Conservation (phyloP, 2,797 vertebrate genomes). For the Lutjanus campechanus region DNA sequence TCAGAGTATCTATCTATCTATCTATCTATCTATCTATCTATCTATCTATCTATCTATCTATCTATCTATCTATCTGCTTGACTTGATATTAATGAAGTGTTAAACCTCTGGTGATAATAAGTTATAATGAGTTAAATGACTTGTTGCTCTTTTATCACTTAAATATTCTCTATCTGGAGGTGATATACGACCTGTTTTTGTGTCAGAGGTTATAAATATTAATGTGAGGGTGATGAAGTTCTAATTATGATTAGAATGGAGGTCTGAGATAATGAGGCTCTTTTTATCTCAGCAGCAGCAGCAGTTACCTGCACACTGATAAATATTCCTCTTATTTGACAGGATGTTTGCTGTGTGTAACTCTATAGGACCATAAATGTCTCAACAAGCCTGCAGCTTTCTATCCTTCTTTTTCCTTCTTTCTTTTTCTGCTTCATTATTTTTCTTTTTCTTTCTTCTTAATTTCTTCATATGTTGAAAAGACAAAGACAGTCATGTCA, state of each 20-base stretch:
- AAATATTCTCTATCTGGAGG: background rate
- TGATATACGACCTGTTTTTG: background rate
- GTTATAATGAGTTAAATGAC: background rate
- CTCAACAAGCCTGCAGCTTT: background rate
- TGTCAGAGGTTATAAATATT: slow-evolving; percentile 12
- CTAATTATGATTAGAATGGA: slow-evolving; percentile 7
- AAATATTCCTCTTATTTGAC: background rate
- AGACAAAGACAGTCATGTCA: too few relatives aligned
- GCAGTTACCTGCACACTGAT: background rate
- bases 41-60: background rate
- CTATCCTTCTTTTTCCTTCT: too few relatives aligned
- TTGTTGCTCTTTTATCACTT: background rate
- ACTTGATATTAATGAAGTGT: background rate
- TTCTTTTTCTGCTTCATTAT: too few relatives aligned
- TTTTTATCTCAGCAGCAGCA: background rate
- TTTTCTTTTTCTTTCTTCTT: too few relatives aligned
- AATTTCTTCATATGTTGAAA: too few relatives aligned
- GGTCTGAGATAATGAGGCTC: slow-evolving; percentile 6
- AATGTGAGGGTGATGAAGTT: slow-evolving; percentile 4
- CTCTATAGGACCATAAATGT: background rate
- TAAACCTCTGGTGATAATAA: background rate
- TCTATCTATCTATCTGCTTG: background rate
- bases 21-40: background rate
- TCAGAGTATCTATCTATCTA: background rate
- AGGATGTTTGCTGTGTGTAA: background rate